Base-by-base conservation (phyloP, 2,888 invertebrate species). In the Hartigia nigra region DNA sequence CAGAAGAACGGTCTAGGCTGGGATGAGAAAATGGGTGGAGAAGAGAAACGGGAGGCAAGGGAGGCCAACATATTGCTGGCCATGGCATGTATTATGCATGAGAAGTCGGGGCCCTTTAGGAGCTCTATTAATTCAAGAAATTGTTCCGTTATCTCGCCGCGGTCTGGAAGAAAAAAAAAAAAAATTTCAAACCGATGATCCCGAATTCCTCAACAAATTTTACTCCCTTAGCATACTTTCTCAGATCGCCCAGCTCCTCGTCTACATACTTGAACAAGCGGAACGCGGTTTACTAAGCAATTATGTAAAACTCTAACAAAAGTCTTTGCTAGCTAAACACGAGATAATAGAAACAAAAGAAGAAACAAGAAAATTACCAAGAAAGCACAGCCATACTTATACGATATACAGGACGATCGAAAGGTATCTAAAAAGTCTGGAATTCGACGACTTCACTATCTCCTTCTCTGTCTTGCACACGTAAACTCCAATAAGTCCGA, bases 81-180 rank as follows among this genome's bases (percentile, higher is more conserved):
- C 86, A 86, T 85, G 85, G 82, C 82, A 90, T 91, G 90, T 85
- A 89, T 91, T 90, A 91, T 91, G 89, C 89, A 91, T 90, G 89
- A 90, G 84, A 85, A 85, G 82, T 82, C 84, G 82, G 84, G 84
- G 82, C 82, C 80, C 78, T 80, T 76, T 76, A 78, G 80, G 82
- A 79, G 82, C 86, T 88, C 88, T 89, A 89, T 90, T 90, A 90
- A 89, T 89, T 87, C 86, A 84, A 85, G 87, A 88, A 87, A 89
- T 86, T 84, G 84, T 85, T 83, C 83, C 81, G 82, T 79, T 77
- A 77, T 9, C 23, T 55, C 55, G 9, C 23, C 9, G 55, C 23
- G 23, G 23, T 55, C 9, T 55, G 55, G 2, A 55, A 72, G 72
- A 72, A 72, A 3, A 34, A 9, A 3, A 34, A 9, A 34, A 72